These are phyloP conservation scores for Dasypus novemcinctus DNA, from an alignment of 2,113 vertebrate genomes.

Conservation along the genomic window DNA sequence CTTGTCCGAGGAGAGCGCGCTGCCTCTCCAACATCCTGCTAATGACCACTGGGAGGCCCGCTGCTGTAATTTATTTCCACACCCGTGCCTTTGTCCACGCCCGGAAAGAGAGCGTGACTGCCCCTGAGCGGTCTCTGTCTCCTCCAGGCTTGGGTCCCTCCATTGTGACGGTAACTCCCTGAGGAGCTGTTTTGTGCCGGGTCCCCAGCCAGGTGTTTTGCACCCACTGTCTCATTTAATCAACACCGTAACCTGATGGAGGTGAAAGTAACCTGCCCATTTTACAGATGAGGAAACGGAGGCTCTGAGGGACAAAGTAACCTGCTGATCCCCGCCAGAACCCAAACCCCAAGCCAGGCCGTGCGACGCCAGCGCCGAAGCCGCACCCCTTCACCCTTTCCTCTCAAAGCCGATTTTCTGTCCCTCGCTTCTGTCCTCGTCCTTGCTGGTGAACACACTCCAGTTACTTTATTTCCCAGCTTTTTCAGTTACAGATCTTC, in stretches of 20 bases:
- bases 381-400: neutral
- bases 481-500: neutral
- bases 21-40: neutral
- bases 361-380: neutral
- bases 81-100: neutral
- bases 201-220: neutral
- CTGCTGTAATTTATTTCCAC: neutral
- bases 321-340: neutral
- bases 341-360: neutral
- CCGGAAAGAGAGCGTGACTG: neutral
- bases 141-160: neutral
- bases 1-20: neutral
- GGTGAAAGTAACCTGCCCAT: neutral
- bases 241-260: neutral
- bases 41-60: neutral
- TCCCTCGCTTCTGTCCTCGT: neutral
- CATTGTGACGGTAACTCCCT: neutral
- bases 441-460: neutral
- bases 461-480: neutral
- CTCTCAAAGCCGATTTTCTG: neutral
- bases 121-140: neutral
- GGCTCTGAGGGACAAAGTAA: neutral
- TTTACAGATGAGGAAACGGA: conserved; percentile 33
- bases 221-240: neutral
- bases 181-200: neutral